Base-by-base conservation (phyloP, 1,140 invertebrate species). In the Drosophila fuyamai region DNA sequence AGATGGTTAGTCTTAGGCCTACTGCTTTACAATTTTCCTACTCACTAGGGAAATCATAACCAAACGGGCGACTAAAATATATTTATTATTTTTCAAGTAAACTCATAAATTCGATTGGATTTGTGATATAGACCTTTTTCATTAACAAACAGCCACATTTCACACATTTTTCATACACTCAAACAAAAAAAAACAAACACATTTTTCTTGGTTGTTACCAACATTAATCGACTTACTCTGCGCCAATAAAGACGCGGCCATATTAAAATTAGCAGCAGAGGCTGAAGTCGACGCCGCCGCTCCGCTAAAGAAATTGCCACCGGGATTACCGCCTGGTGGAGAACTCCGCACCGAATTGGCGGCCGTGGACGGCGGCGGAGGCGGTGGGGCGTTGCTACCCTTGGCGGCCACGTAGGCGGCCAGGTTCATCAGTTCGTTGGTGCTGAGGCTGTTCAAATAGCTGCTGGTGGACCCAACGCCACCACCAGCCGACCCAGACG, bases 211-310 rank as follows among this genome's bases (percentile, higher is more conserved):
- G 76, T 91, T 92, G 88, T 90, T 92, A 92, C 92, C 89, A 92
- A 92, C 90, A 91, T 91, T 92, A 92, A 73, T 81, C 67, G 82
- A 95, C 95, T 96, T 95, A 96, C 95, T 96, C 93, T 96, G 95
- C 92, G 96, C 95, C 91, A 96, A 94, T 92, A 96, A 94, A 83
- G 95, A 95, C 79, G 95, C 95, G 85, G 95, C 90, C 90, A 92
- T 92, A 91, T 90, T 92, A 48, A 92, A 89, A 79, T 83, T 92
- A 50, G 90, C 67, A 62, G 84, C 68, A 70, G 83, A 79, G 63
- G 76, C 76, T 48, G 78, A 76, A 29, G 82, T 78, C 13, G 75
- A 56, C 29, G 68, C 61, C 16, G 72, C 35, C 16, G 50, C 35
- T 41, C 48, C 55, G 23, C 62, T 48, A 41, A 68, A 67, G 67